A percentile compares a stretch with the other conserved stretches of the same genome.
Conservation (phyloP, 2,888 invertebrate genomes). For the Apotomis betuletana region DNA sequence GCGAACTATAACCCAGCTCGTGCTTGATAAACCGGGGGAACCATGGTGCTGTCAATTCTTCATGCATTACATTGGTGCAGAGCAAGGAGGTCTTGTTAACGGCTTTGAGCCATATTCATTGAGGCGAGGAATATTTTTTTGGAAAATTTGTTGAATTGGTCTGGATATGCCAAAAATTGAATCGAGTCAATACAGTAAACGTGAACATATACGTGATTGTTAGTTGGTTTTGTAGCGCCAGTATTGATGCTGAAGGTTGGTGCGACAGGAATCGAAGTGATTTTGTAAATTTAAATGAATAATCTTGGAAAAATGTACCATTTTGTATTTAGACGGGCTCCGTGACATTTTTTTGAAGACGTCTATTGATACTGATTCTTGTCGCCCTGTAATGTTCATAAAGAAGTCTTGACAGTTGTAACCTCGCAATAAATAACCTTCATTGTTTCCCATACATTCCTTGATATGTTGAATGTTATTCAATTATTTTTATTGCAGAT, state of each 20-base stretch:
- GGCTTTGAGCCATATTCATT: conserved; percentile 1
- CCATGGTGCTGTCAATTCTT: conserved; percentile 41
- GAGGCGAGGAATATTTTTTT: background rate
- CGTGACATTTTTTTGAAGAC: background rate
- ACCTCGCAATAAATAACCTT: conserved; percentile 35
- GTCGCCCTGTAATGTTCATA: background rate
- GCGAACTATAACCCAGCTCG: background rate
- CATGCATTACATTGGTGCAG: conserved; percentile 6
- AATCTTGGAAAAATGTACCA: too few species aligned
- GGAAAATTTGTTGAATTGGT: background rate
- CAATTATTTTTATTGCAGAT: conserved; percentile 25
- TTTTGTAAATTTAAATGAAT: background rate
- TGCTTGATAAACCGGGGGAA: conserved; percentile 1
- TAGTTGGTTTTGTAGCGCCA: conserved; percentile 4
- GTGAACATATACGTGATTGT: background rate
- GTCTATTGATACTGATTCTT: background rate
- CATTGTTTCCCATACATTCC: conserved; percentile 40
- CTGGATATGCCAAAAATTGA: background rate
- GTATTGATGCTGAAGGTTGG: background rate
- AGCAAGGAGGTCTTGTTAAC: background rate
- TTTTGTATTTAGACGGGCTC: too few species aligned
- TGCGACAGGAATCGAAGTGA: background rate
- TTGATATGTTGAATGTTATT: conserved; percentile 30
- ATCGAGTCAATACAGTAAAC: background rate
- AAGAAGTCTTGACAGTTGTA: conserved; percentile 32